Evolutionary conservation across 1,140 invertebrate species (phyloP), one percentile per base, ranked within the genome.

Genomic region (Bombus soroeensis): DNA sequence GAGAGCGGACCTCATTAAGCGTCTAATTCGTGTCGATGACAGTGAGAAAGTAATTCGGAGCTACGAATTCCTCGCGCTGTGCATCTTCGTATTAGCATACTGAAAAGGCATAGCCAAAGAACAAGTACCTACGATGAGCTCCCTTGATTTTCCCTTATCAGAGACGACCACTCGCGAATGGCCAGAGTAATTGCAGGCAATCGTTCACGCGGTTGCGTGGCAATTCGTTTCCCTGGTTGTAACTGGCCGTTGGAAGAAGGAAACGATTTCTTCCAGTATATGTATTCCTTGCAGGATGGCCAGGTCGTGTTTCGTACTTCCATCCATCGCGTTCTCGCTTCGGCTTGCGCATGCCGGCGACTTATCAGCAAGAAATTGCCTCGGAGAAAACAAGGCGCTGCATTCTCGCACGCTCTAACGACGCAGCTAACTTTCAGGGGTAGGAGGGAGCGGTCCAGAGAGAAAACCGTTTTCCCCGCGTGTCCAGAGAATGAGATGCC

Each of bases 331-430:
- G 73, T 72, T 66, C 71, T 71, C 62, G 47, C 57, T 41, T 70
- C n/a, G 59, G 18, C 64, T 28, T 53, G 70, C 80, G 72, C 82
- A 86, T 62, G 72, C 87, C 79, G 62, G 68, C 87, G 79, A 85
- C 88, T 88, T 88, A 89, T 89, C 84, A 87, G 80, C 86, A 81
- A 87, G 83, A 90, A 87, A 90, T 90, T 90, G 89, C 89, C 89
- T 90, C 80, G 68, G 71, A 85, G 89, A 85, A 83, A 90, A 90
- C 89, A 88, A 90, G 87, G 64, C 85, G 72, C 76, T 81, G 87
- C 87, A 86, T 88, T 88, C 90, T 91, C 90, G 89, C 90, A 91
- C 90, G 90, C 87, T 90, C 89, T 85, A 89, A 91, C 89, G 89
- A 90, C 87, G 84, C 68, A 81, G 84, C 71, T 82, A 85, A 87